Evolutionary conservation across 37 sponge, comb jelly and placozoan species (phyloP).

Genomic region (Bolinopsis microptera): DNA sequence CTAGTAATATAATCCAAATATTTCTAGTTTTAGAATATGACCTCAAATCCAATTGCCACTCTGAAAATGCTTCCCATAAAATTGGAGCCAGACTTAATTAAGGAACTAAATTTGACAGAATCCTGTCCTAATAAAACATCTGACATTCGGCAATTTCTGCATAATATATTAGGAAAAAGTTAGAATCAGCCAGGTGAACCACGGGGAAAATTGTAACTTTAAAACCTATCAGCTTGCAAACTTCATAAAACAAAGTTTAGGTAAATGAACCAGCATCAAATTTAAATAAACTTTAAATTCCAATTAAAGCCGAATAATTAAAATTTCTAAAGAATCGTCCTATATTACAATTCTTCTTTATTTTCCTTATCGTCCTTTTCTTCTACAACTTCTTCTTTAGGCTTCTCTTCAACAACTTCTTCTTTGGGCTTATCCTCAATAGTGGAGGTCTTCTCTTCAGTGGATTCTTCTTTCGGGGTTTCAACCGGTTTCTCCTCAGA

Average conservation of each 20-base stretch:
- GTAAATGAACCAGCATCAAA: not conserved
- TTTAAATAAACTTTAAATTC: not conserved
- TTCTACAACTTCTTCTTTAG: not conserved
- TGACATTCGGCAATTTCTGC: not conserved
- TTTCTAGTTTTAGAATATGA: no score
- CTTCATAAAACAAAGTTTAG: not conserved
- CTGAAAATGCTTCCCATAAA: not conserved
- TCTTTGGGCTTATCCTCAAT: not conserved
- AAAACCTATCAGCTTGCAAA: not conserved
- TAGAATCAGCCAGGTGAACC: not conserved
- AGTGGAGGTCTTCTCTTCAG: not conserved
- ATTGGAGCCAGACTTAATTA: not conserved
- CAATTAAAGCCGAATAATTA: not conserved
- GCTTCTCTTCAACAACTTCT: not conserved
- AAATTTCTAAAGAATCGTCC: not conserved
- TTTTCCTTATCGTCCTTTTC: not conserved
- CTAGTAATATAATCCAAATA: no score
- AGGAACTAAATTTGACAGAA: not conserved
- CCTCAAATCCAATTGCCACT: not conserved
- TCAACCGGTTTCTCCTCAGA: not conserved
- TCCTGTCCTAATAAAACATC: not conserved
- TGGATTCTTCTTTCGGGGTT: not conserved
- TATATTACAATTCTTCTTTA: slow-evolving; percentile 21
- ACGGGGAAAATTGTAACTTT: not conserved
- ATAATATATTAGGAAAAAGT: not conserved